Conservation (phyloP, 2,797 vertebrate genomes). For the Labeo calbasu region DNA sequence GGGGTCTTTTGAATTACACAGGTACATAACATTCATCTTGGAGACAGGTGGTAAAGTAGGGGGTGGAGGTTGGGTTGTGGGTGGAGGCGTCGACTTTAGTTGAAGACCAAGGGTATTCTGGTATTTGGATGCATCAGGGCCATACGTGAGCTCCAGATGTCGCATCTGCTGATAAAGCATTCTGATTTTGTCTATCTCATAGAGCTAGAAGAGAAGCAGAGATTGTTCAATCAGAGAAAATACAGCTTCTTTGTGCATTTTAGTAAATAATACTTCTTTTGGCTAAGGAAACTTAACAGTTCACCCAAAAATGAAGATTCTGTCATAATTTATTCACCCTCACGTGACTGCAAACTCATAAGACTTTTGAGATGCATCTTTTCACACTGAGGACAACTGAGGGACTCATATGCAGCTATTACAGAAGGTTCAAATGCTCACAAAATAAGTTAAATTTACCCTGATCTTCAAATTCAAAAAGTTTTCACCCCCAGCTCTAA, state of each 20-base stretch:
- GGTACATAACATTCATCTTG: conserved; percentile 69
- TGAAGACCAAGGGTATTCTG: conserved; percentile 71
- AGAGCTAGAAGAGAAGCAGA: conserved; percentile 60
- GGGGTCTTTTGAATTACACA: conserved; percentile 75
- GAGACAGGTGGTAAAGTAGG: conserved; percentile 55
- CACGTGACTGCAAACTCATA: not conserved
- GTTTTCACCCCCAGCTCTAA: too few relatives aligned
- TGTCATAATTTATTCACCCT: not conserved
- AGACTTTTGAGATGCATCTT: not conserved
- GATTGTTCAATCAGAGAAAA: not conserved
- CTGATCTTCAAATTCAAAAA: too few relatives aligned
- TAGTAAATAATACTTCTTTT: not conserved
- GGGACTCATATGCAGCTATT: too few relatives aligned
- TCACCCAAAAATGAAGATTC: not conserved
- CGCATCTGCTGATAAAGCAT: conserved; percentile 82
- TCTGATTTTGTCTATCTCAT: conserved; percentile 79
- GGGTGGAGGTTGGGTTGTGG: conserved; percentile 62
- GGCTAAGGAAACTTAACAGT: not conserved
- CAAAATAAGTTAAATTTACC: too few relatives aligned
- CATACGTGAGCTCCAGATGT: conserved; percentile 73
- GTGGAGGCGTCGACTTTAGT: conserved; percentile 50
- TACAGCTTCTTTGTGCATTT: not conserved
- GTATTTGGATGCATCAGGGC: conserved; percentile 74
- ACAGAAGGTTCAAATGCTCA: too few relatives aligned
- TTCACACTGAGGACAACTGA: too few relatives aligned